phyloP scores from a whole-genome alignment of 2,888 invertebrate species.

The Acronicta psi region DNA sequence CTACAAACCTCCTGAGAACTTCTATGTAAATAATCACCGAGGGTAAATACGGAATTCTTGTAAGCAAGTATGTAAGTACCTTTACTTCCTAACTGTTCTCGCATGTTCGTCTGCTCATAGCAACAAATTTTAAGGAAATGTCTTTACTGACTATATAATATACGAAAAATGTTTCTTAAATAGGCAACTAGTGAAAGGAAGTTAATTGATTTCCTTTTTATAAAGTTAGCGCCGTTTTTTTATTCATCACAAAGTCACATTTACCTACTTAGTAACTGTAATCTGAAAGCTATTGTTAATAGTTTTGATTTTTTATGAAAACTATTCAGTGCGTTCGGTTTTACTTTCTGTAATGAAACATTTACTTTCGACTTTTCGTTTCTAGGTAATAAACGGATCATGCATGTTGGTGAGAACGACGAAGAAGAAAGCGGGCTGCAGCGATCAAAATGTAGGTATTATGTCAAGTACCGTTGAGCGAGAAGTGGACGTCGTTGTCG shows the following conservation, averaged over 20 bases:
- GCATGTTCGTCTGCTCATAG: conserved; percentile 53
- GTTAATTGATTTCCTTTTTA: conserved; percentile 55
- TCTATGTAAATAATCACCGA: conserved; percentile 83
- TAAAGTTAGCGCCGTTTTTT: conserved; percentile 30
- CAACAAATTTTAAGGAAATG: conserved; percentile 50
- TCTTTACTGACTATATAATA: conserved; percentile 31
- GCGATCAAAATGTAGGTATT: conserved; percentile 55
- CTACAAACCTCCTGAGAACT: conserved; percentile 83
- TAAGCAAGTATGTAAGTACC: conserved; percentile 73
- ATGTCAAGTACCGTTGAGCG: conserved; percentile 69
- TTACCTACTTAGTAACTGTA: conserved; percentile 47
- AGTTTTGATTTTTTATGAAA: conserved; percentile 24
- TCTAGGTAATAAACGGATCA: conserved; percentile 20
- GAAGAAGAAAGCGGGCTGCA: conserved; percentile 43
- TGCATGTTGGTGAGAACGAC: conserved; percentile 25
- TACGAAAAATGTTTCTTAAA: conserved; percentile 40
- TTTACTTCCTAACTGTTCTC: conserved; percentile 73
- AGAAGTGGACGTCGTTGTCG: conserved; percentile 60
- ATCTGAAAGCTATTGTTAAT: conserved; percentile 39
- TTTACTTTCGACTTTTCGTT: conserved; percentile 30
- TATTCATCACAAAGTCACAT: conserved; percentile 28
- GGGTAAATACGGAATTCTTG: conserved; percentile 84
- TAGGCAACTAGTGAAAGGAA: conserved; percentile 53
- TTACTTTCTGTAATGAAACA: conserved; percentile 48
- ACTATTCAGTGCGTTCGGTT: conserved; percentile 31